Conservation (phyloP, 2,888 invertebrate species). For the Drosophila leonis region DNA sequence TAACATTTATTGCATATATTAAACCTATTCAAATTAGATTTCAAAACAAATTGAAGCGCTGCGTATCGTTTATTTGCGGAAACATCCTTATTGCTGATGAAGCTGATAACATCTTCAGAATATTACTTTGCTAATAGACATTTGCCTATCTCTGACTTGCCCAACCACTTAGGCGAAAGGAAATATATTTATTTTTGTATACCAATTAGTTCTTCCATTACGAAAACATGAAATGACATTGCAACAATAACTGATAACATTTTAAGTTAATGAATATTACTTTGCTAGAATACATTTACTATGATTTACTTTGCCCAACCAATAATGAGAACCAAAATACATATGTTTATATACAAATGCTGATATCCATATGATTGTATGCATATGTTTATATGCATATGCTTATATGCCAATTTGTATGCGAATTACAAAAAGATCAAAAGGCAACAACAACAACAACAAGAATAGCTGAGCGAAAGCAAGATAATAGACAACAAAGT, state of each 20-base stretch:
- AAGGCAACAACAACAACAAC: conserved; percentile 9
- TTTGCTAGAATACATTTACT: background rate
- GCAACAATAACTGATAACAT: conserved; percentile 4
- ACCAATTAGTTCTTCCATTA: conserved; percentile 2
- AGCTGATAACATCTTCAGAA: background rate
- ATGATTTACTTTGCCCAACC: background rate
- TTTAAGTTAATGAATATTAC: background rate
- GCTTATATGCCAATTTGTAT: conserved; percentile 12
- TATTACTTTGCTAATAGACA: background rate
- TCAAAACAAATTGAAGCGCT: background rate
- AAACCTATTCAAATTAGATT: background rate
- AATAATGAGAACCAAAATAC: background rate
- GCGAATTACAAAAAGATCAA: conserved; percentile 15
- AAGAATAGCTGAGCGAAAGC: conserved; percentile 20
- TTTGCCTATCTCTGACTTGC: background rate
- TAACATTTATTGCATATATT: background rate
- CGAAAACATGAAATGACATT: background rate
- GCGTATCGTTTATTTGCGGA: background rate
- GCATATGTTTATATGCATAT: background rate
- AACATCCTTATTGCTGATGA: background rate
- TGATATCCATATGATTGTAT: background rate
- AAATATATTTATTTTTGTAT: background rate
- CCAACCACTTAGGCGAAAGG: background rate
- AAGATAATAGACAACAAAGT: conserved; percentile 48
- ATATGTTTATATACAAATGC: background rate